Base-by-base conservation (phyloP, 2,888 invertebrate species). In the Eilema caniola region DNA sequence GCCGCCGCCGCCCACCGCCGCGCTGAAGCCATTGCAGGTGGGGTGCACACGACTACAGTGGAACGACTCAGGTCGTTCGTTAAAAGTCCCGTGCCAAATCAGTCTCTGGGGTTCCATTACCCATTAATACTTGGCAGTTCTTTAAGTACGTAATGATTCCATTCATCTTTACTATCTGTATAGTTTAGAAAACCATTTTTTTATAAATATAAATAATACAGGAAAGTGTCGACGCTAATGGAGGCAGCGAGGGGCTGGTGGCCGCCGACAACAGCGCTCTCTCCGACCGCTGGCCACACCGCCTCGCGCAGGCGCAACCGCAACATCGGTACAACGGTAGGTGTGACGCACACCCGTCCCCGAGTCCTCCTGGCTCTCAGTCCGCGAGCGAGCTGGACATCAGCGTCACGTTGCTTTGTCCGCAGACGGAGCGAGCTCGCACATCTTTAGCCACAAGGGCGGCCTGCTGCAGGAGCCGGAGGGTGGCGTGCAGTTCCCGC, bases 391-490 rank as follows among this genome's bases (percentile, higher is more conserved):
- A 66, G n/a, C 37, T 11, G 37, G 25, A 28, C 24, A 20, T 24
- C 10, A 33, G 23, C 24, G 24, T 24, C 24, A 10, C 25, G 60
- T 60, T 23, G 33, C 1, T 23, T n/a, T 56, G 53, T 59, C 63
- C 23, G 11, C 53, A 72, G 72, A 72, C 16, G 72, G 69, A 28
- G 80, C 77, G 63, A 82, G 87, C 77, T 96, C 97, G 82, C 97
- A 96, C 87, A 97, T 97, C 86, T 97, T 97, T 92, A 97, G 96
- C 88, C 97, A 97, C 93, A 97, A 97, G 92, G 97, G 95, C 82
- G 97, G 97, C 68, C 90, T 97, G 85, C 96, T 97, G 81, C 95
- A 96, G 82, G 95, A 95, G 84, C 85, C 86, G 68, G 88, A 86
- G 70, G 79, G 78, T 24, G 84, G 76, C 69, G 83, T 77, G 65